These are phyloP conservation scores for Anomalospiza imberbis DNA, from an alignment of 2,797 vertebrate species.

Conservation along the genomic window DNA sequence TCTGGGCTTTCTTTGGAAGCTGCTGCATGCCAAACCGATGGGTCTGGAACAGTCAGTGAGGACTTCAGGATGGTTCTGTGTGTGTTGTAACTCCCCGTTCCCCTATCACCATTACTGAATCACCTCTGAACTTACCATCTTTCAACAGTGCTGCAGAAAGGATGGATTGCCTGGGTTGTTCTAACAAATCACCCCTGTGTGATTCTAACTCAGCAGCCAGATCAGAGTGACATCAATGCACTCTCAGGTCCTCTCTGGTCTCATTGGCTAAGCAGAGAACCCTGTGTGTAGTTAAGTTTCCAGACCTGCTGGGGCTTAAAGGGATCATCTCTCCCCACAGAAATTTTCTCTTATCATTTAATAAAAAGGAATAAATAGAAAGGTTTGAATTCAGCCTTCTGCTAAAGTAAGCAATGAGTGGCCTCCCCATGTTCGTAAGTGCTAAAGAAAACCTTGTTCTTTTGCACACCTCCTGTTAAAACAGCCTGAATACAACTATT, in stretches of 20 bases:
- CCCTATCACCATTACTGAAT: too few species aligned
- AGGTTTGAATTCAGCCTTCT: neutral
- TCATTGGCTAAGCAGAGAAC: neutral
- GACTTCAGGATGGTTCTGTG: too few species aligned
- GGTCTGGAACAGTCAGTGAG: neutral
- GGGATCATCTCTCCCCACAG: neutral
- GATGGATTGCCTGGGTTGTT: neutral
- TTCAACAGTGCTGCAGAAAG: accelerated
- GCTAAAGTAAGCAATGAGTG: neutral
- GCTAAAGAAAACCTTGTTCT: neutral
- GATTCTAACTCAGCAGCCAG: neutral
- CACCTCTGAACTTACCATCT: neutral
- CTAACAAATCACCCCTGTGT: neutral
- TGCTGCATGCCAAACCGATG: neutral
- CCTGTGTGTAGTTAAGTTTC: neutral
- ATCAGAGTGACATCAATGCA: accelerated
- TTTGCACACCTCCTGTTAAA: neutral
- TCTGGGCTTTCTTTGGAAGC: neutral
- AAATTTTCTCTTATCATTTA: neutral
- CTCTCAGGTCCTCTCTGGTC: neutral
- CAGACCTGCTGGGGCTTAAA: neutral
- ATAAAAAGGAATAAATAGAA: neutral
- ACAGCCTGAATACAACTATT: neutral
- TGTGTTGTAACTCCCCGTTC: neutral
- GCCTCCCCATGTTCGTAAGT: neutral